Conservation (phyloP, 1,140 invertebrate genomes). For the Drosophila sp. region DNA sequence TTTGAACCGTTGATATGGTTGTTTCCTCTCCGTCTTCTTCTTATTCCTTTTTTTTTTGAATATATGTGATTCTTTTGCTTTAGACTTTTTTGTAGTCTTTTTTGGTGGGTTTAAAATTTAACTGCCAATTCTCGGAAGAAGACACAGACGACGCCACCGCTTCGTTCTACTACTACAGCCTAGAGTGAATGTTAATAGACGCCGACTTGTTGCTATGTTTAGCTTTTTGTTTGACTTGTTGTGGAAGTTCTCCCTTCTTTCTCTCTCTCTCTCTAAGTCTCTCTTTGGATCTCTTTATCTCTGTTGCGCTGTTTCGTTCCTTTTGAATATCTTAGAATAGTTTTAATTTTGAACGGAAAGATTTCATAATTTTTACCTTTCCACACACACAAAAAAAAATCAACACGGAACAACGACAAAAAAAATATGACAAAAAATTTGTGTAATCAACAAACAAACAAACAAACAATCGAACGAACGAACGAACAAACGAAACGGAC, state of each 20-base stretch:
- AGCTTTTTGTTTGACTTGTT: constrained; percentile 22
- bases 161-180: constrained; percentile 32
- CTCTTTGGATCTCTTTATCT: constrained; percentile 3
- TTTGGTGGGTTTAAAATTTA: constrained; percentile 69
- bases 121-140: constrained; percentile 78
- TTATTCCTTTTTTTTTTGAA: constrained; percentile 28
- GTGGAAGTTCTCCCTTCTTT: constrained; percentile 21
- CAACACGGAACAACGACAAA: too few relatives aligned
- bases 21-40: constrained; percentile 10
- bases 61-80: constrained; percentile 32
- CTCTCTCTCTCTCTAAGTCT: neutral
- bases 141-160: constrained; percentile 34
- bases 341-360: constrained; percentile 30
- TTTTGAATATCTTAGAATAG: neutral
- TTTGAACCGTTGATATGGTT: constrained; percentile 18
- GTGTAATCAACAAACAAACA: constrained; percentile 24
- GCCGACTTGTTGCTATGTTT: constrained; percentile 79
- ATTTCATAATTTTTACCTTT: constrained; percentile 42
- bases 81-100: constrained; percentile 23
- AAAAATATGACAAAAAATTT: too few relatives aligned
- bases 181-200: constrained; percentile 72
- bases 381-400: constrained; percentile 4
- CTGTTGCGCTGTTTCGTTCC: neutral
- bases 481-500: constrained; percentile 11
- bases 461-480: constrained; percentile 15